Base-by-base conservation (phyloP, 1,140 invertebrate genomes). In the Drosophila pseudoananassae region DNA sequence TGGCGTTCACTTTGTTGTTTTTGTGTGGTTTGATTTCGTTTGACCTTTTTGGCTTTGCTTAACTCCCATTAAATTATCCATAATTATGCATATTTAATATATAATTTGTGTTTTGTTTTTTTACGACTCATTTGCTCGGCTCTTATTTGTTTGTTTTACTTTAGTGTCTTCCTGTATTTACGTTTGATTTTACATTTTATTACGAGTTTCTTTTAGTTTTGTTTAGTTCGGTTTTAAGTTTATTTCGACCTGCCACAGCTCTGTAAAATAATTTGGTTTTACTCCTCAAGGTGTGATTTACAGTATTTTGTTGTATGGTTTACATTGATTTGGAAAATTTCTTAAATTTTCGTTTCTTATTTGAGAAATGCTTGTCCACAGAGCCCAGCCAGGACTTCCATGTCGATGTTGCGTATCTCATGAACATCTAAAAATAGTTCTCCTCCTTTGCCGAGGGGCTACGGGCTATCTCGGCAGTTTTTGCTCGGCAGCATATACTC, bases 101-200 rank as follows among this genome's bases (percentile, higher is more conserved):
- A 81, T 76, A 77, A 74, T 66, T 63, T 40, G n/a, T 40, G 14
- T 40, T n/a, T 40, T 40, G 14, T 53, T 49, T 45, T 59, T 33
- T 49, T 27, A 63, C 64, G 70, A 69, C 47, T 54, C 47, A 51
- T 63, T 57, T 47, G 43, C 73, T 76, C 47, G 56, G 17, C 36
- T 63, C 29, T 65, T 31, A 4, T 23, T 58, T 27, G 56, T 46
- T 31, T 60, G 53, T 43, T 33, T 54, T 66, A 53, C 71, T 52
- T 75, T 65, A 52, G 15, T 63, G 76, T 46, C 17, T 84, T 79
- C 83, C 83, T 88, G 83, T 88, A 88, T 70, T 88, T 88, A 70
- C 66, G 72, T 88, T 88, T 79, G 78, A 88, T 88, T 88, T 88
- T 89, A 85, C 82, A 85, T 79, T 79, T 76, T 78, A 53, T 71